Percentiles rank a stretch among this genome's conserved stretches.
Conservation (phyloP, 2,888 invertebrate species). For the Euphydryas editha region DNA sequence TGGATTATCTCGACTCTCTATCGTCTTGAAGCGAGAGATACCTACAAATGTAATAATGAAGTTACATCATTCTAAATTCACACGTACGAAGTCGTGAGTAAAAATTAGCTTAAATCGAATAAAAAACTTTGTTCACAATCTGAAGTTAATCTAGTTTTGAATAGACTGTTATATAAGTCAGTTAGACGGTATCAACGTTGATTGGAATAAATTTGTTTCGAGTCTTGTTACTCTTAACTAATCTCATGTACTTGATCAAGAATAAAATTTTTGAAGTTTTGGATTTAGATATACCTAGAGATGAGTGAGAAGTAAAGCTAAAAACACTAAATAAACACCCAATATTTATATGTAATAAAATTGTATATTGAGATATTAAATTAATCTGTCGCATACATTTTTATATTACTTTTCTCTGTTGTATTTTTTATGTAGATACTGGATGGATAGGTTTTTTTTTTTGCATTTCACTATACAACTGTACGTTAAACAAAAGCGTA, state of each 20-base stretch:
- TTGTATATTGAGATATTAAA: not conserved
- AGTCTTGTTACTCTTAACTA: conserved; percentile 56
- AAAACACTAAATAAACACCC: too few relatives aligned
- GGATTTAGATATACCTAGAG: too few relatives aligned
- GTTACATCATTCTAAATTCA: too few relatives aligned
- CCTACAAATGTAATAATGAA: too few relatives aligned
- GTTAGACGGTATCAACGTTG: conserved; percentile 23
- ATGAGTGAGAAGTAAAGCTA: too few relatives aligned
- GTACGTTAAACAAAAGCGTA: too few relatives aligned
- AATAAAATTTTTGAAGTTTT: not conserved
- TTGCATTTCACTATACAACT: conserved; percentile 20
- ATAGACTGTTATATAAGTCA: conserved; percentile 14
- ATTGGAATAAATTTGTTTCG: conserved; percentile 45
- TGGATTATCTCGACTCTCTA: too few relatives aligned
- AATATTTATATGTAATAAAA: too few relatives aligned
- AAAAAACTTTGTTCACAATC: not conserved
- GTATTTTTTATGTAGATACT: not conserved
- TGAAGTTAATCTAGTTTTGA: conserved; percentile 23
- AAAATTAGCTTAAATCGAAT: not conserved
- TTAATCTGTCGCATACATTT: not conserved
- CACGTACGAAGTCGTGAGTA: too few relatives aligned
- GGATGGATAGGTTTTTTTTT: not conserved
- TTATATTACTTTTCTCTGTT: not conserved
- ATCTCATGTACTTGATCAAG: conserved; percentile 40
- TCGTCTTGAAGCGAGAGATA: not conserved